Base-by-base conservation (phyloP, 2,888 invertebrate species). In the Ernsta delagoae region DNA sequence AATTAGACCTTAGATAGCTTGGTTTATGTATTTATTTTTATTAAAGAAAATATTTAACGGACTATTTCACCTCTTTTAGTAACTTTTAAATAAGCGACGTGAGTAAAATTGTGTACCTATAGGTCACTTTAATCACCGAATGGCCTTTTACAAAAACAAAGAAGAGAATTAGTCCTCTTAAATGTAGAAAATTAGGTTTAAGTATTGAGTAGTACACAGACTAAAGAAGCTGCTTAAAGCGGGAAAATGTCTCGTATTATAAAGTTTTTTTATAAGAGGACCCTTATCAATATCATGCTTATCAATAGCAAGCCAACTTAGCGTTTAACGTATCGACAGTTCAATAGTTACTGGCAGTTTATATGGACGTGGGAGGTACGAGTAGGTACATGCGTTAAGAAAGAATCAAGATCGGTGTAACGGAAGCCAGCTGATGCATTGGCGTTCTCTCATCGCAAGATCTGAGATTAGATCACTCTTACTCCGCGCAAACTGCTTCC, bases 341-440 rank as follows among this genome's bases (percentile, higher is more conserved):
- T 88, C 88, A 81, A 68, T 72, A 74, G 78, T 73, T 78, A 75
- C 86, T 76, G 73, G 80, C 76, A 83, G 31, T 6, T 85, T 80
- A 81, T 79, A 89, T 85, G 6, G 12, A 85, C 86, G 90, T 90
- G 88, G 91, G 91, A 24, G 24, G 24, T 3, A 24, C 36, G 6
- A 36, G 36, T 36, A 89, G 89, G 39, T 57, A 36, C 6, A 89
- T 87, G 86, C 41, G 83, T 88, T 88, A 86, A 83, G 85, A 86
- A 85, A 87, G 84, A 86, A 92, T 92, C 92, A 91, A 90, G 91
- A 92, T 91, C 81, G 80, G 83, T 88, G 88, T 87, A 90, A 86
- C 89, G 91, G 90, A 91, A 92, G 91, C 88, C 82, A 86, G 86
- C 89, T 92, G 90, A 92, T 92, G 90, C 89, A 92, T 92, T 86